These are phyloP conservation scores for Indicator maculatus DNA, from an alignment of 2,113 vertebrate species.

Conservation along the genomic window DNA sequence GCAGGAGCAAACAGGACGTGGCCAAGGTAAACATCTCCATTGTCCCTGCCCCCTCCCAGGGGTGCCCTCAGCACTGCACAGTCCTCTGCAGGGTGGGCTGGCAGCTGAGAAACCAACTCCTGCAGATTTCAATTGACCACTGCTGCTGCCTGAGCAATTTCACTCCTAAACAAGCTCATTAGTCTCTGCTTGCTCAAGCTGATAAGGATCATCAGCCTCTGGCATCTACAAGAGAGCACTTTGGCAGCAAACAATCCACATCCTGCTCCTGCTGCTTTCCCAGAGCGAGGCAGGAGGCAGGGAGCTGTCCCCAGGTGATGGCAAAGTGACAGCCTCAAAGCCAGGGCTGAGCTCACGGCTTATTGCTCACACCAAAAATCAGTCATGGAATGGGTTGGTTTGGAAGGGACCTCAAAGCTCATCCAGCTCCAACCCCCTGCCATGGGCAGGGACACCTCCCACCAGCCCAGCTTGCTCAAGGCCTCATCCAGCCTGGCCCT, in stretches of 20 bases:
- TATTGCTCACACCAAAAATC: neutral
- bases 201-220: conserved; percentile 32
- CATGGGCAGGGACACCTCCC: no score
- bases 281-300: neutral
- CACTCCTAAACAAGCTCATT: neutral
- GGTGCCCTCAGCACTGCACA: neutral
- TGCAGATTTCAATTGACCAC: neutral
- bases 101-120: neutral
- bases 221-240: neutral
- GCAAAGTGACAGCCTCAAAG: neutral
- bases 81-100: neutral
- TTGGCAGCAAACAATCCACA: neutral
- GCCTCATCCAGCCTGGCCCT: no score
- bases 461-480: no score
- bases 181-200: neutral
- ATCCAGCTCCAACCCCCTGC: no score
- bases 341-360: accelerated
- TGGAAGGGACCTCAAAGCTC: no score
- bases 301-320: neutral
- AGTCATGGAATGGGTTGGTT: no score
- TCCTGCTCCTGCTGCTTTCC: neutral
- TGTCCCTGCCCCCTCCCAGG: neutral
- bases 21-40: neutral
- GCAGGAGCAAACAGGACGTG: neutral
- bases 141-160: neutral